Conservation (phyloP, 2,797 vertebrate genomes). For the Petrocephalus schoutedeni region DNA sequence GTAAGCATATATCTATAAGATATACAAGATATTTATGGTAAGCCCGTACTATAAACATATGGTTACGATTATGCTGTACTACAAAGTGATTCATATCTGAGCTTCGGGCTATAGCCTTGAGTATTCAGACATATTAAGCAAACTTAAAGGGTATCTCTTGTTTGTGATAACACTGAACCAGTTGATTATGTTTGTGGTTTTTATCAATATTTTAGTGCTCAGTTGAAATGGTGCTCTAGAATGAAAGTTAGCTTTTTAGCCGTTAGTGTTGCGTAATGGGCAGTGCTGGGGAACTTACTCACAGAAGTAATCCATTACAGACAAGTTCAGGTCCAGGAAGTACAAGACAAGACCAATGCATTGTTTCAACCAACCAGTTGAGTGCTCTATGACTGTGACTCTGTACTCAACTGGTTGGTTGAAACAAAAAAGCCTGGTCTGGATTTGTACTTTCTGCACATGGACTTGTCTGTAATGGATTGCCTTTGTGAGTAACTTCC, state of each 20-base stretch:
- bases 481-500: too few species aligned
- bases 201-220: not conserved
- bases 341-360: too few species aligned
- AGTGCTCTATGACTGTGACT: too few species aligned
- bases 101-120: not conserved
- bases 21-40: not conserved
- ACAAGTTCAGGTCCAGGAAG: too few species aligned
- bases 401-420: too few species aligned
- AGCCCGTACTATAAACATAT: not conserved
- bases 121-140: not conserved
- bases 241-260: not conserved
- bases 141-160: not conserved
- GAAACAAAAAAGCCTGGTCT: too few species aligned
- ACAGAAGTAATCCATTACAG: too few species aligned
- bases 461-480: too few species aligned
- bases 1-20: not conserved
- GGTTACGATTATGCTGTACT: conserved; percentile 5
- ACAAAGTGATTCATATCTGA: not conserved
- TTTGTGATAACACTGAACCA: not conserved
- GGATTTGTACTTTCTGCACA: too few species aligned
- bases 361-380: too few species aligned
- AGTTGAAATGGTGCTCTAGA: conserved; percentile 5
- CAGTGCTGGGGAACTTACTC: too few species aligned
- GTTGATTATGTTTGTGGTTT: not conserved
- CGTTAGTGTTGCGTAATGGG: not conserved